These are phyloP conservation scores for Neuroscelio doddi DNA, from an alignment of 2,888 invertebrate species.

Conservation along the genomic window DNA sequence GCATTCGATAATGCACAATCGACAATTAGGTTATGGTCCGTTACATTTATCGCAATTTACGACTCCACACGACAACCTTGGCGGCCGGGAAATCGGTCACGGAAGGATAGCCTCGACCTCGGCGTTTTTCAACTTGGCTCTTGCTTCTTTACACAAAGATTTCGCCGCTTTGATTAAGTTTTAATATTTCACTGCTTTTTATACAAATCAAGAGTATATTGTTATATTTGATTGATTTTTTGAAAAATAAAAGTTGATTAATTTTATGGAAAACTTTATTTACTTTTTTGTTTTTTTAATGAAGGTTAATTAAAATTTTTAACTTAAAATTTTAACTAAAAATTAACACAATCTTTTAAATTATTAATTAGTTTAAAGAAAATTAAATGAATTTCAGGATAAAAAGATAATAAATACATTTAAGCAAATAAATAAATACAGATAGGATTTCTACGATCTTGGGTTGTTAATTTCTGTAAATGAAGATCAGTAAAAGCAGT, in stretches of 20 bases:
- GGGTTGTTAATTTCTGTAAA: no score
- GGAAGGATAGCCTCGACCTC: conserved; percentile 15
- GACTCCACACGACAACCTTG: conserved; percentile 29
- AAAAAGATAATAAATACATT: no score
- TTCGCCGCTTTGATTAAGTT: conserved; percentile 4
- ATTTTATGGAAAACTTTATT: no score
- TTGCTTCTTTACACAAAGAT: conserved; percentile 18
- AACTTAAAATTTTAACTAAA: conserved; percentile 4
- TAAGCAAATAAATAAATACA: no score
- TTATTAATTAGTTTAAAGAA: no score
- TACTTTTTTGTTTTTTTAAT: no score
- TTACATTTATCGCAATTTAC: conserved; percentile 33
- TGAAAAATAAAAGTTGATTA: no score
- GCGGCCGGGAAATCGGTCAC: conserved; percentile 33
- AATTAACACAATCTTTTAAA: no score
- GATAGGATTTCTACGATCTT: no score
- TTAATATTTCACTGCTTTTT: conserved; percentile 12
- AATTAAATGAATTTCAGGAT: no score
- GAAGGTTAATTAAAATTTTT: conserved; percentile 1
- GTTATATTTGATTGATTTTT: no score
- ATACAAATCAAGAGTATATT: neutral
- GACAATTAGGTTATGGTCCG: conserved; percentile 30
- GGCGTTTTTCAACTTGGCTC: conserved; percentile 13
- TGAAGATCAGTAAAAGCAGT: no score
- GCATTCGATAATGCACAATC: conserved; percentile 25